phyloP scores from a whole-genome alignment of 2,888 invertebrate genomes.

The Drosophila nr. medialis region DNA sequence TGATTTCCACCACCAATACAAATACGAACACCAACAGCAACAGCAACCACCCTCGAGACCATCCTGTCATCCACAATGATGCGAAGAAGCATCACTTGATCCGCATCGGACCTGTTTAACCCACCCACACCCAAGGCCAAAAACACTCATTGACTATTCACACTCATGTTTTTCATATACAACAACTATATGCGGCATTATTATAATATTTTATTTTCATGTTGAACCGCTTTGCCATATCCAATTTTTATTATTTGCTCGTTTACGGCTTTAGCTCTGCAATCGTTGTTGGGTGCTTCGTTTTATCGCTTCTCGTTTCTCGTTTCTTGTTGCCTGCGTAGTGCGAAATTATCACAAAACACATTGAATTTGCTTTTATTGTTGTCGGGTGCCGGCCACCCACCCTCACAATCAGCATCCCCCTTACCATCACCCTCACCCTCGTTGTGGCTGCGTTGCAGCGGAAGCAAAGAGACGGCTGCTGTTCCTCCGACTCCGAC shows the following conservation, averaged over 20 bases:
- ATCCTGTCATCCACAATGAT: conserved; percentile 30
- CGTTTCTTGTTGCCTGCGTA: conserved; percentile 58
- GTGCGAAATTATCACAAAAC: conserved; percentile 75
- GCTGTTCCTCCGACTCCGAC: conserved; percentile 4
- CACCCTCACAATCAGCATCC: conserved; percentile 15
- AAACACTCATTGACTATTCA: conserved; percentile 79
- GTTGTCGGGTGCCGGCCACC: conserved; percentile 51
- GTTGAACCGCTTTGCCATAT: conserved; percentile 43
- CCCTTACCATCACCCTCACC: background rate
- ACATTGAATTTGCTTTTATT: conserved; percentile 79
- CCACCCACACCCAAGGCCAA: background rate
- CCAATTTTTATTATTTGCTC: conserved; percentile 74
- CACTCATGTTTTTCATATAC: conserved; percentile 72
- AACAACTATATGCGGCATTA: conserved; percentile 13
- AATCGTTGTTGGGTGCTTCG: conserved; percentile 13
- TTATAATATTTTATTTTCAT: conserved; percentile 55
- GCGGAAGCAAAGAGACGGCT: conserved; percentile 48
- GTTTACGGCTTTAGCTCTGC: conserved; percentile 59
- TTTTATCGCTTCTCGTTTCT: conserved; percentile 55
- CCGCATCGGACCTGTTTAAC: conserved; percentile 40
- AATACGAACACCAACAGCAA: conserved; percentile 9
- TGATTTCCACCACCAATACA: conserved; percentile 70
- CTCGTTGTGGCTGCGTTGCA: conserved; percentile 46
- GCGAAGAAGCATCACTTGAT: conserved; percentile 33
- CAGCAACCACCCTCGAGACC: conserved; percentile 27